These are phyloP conservation scores for Orius laevigatus DNA, from an alignment of 1,140 invertebrate genomes.

Conservation along the genomic window DNA sequence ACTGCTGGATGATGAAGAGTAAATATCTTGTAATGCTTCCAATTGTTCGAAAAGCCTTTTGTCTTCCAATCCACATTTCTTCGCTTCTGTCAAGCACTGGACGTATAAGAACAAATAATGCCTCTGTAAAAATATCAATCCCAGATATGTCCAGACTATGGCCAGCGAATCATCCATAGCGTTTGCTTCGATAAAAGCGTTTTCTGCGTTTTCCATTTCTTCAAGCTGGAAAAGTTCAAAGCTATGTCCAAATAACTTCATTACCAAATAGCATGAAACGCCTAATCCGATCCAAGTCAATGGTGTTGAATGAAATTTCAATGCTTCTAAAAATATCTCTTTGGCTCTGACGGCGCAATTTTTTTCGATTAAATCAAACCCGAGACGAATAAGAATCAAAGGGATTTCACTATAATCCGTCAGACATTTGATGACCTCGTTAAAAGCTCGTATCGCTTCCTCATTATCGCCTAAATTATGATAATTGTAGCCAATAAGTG, in stretches of 20 bases:
- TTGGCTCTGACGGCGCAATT: background rate
- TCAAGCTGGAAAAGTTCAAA: conserved; percentile 17
- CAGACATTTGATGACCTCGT: background rate
- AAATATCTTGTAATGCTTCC: no score
- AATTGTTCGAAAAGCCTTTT: no score
- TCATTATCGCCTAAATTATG: background rate
- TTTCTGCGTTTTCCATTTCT: conserved; percentile 20
- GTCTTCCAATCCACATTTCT: background rate
- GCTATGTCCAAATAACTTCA: background rate
- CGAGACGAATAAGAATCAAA: background rate
- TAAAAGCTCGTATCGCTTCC: background rate
- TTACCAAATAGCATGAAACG: conserved; percentile 18
- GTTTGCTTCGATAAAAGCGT: conserved; percentile 21
- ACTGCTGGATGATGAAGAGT: no score
- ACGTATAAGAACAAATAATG: background rate
- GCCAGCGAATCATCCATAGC: conserved; percentile 20
- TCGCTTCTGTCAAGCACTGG: conserved; percentile 8
- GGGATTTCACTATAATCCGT: background rate
- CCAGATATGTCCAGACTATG: conserved; percentile 21
- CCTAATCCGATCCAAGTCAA: conserved; percentile 21
- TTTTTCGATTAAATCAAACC: conserved; percentile 3
- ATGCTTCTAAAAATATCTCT: conserved; percentile 14
- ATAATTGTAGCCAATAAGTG: background rate
- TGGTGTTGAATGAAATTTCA: conserved; percentile 17
- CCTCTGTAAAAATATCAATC: conserved; percentile 17